Evolutionary conservation across 2,888 invertebrate species (phyloP).

Genomic region (Ashinkailepas kermadecensis): DNA sequence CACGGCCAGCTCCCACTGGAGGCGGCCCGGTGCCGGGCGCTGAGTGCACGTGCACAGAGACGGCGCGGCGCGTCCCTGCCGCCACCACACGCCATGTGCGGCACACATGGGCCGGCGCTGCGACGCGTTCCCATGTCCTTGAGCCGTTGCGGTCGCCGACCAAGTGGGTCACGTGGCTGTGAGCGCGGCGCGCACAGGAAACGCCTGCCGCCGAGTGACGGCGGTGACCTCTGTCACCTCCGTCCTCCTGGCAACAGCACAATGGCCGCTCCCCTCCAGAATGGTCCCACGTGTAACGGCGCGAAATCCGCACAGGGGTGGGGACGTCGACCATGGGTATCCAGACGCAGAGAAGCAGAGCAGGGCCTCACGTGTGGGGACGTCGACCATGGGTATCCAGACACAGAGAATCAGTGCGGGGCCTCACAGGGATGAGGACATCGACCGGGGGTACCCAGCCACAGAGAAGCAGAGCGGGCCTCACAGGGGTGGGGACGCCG

Average conservation of each 20-base stretch:
- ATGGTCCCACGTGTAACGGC: constrained; percentile 30
- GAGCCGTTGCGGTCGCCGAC: not conserved
- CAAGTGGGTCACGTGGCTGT: constrained; percentile 2
- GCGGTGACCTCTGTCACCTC: too few species aligned
- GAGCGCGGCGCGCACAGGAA: too few species aligned
- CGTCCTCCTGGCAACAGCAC: too few species aligned
- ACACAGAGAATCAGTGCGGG: too few species aligned
- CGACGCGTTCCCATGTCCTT: not conserved
- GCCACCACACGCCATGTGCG: not conserved
- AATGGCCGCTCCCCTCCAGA: constrained; percentile 6
- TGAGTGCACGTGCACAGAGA: not conserved
- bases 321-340: not conserved
- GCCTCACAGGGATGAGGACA: too few species aligned
- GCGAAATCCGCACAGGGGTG: not conserved
- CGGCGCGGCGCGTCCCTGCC: not conserved
- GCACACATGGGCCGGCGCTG: not conserved
- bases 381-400: too few species aligned
- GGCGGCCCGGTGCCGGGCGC: not conserved
- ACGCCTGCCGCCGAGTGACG: too few species aligned
- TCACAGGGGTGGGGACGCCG: too few species aligned
- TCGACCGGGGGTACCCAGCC: not conserved
- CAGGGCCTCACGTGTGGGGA: too few species aligned
- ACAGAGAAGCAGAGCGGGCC: too few species aligned
- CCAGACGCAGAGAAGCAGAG: too few species aligned
- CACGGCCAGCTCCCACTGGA: too few species aligned